Conservation (phyloP, 2,888 invertebrate species). For the Phania funesta region DNA sequence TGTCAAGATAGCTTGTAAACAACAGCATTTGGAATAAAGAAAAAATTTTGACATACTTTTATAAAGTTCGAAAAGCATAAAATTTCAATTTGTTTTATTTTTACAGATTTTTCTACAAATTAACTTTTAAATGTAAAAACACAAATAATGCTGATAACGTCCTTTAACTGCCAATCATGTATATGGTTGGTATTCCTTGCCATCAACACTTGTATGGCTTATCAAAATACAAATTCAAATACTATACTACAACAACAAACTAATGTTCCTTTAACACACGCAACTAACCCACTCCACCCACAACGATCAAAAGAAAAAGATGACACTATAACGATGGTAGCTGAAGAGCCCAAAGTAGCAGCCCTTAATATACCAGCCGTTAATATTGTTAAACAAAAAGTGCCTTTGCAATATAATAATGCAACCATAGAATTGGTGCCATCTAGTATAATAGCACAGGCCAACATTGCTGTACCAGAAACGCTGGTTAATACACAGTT, state of each 20-base stretch:
- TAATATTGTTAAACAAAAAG: slow-evolving; percentile 70
- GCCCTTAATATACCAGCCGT: slow-evolving; percentile 59
- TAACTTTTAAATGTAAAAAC: slow-evolving; percentile 37
- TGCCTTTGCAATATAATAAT: slow-evolving; percentile 74
- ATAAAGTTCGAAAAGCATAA: background rate
- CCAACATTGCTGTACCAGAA: slow-evolving; percentile 1
- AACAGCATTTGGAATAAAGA: no score
- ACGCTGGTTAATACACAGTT: slow-evolving; percentile 49
- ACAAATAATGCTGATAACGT: slow-evolving; percentile 38
- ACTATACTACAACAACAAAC: slow-evolving; percentile 65
- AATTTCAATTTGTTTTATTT: background rate
- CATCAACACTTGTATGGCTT: slow-evolving; percentile 56
- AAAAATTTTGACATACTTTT: no score
- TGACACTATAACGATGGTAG: slow-evolving; percentile 6
- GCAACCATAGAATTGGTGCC: slow-evolving; percentile 63
- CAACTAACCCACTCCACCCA: slow-evolving; percentile 30
- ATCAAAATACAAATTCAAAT: slow-evolving; percentile 63
- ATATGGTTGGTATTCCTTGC: slow-evolving; percentile 50
- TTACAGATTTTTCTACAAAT: background rate
- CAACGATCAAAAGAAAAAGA: slow-evolving; percentile 35
- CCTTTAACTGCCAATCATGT: slow-evolving; percentile 29
- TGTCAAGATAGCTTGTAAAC: no score
- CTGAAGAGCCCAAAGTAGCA: slow-evolving; percentile 30
- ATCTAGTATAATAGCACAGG: slow-evolving; percentile 43
- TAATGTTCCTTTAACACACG: slow-evolving; percentile 63